Conservation (phyloP, 2,888 invertebrate species). For the Ormyrus nitidulus region DNA sequence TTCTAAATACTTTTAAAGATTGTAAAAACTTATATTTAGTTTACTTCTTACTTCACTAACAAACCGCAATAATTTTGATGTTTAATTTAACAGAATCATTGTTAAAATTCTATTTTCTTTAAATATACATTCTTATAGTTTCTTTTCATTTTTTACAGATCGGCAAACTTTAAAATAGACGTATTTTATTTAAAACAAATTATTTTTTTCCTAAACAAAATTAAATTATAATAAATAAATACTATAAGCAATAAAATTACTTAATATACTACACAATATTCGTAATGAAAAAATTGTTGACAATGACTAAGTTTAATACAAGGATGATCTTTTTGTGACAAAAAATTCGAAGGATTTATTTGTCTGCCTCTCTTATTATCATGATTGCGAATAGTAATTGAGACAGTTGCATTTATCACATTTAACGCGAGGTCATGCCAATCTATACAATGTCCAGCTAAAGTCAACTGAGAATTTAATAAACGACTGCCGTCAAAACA, state of each 20-base stretch:
- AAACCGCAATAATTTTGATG: too few species aligned
- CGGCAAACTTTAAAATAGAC: too few species aligned
- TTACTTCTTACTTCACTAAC: too few species aligned
- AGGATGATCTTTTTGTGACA: slow-evolving; percentile 16
- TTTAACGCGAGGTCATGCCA: slow-evolving; percentile 44
- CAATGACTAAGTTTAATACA: slow-evolving; percentile 10
- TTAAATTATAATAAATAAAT: too few species aligned
- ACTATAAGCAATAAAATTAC: too few species aligned
- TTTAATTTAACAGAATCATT: too few species aligned
- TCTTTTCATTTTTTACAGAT: too few species aligned
- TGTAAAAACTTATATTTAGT: neutral
- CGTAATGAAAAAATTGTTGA: neutral
- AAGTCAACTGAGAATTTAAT: slow-evolving; percentile 45
- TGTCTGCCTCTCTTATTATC: slow-evolving; percentile 41
- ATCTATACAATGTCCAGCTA: slow-evolving; percentile 30
- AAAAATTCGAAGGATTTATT: slow-evolving; percentile 39
- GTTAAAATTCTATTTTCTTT: too few species aligned
- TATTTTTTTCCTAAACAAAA: too few species aligned
- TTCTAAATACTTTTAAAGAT: neutral
- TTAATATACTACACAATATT: too few species aligned
- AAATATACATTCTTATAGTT: too few species aligned
- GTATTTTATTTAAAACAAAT: too few species aligned
- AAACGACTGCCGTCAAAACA: slow-evolving; percentile 38
- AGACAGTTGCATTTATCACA: slow-evolving; percentile 45
- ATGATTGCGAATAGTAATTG: slow-evolving; percentile 48